phyloP scores from a whole-genome alignment of 2,797 vertebrate genomes.

The Trematomus bernacchii region DNA sequence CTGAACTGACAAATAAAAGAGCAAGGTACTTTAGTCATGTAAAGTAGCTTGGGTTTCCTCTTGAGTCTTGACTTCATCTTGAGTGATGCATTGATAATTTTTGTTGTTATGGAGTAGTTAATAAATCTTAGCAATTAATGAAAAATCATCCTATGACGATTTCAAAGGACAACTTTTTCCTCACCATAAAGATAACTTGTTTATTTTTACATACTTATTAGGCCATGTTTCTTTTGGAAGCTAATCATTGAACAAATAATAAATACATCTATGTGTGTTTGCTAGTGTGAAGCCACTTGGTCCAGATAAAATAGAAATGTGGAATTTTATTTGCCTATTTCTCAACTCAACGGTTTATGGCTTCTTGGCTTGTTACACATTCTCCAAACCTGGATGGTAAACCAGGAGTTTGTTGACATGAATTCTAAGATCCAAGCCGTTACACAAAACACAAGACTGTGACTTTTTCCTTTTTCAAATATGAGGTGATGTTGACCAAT shows the following conservation, averaged over 20 bases:
- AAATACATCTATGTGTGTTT: slow-evolving; percentile 14
- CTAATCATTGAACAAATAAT: slow-evolving; percentile 31
- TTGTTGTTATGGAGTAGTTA: not conserved
- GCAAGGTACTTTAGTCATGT: not conserved
- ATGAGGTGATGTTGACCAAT: not conserved
- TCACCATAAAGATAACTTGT: slow-evolving; percentile 13
- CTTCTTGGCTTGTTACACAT: slow-evolving; percentile 15
- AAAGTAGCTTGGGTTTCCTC: not conserved
- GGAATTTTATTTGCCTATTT: slow-evolving; percentile 20
- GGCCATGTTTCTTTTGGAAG: not conserved
- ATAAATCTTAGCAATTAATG: not conserved
- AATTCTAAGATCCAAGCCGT: not conserved
- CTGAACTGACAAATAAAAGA: not conserved
- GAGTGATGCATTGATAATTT: not conserved
- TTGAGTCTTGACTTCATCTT: not conserved
- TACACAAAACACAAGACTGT: slow-evolving; percentile 1
- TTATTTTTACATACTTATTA: slow-evolving; percentile 28
- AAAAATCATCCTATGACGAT: not conserved
- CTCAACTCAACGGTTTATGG: slow-evolving; percentile 1
- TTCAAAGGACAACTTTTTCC: not conserved
- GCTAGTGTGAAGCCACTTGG: slow-evolving; percentile 9
- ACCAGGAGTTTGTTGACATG: slow-evolving; percentile 21
- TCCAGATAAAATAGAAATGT: slow-evolving; percentile 36
- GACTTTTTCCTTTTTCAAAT: slow-evolving; percentile 6
- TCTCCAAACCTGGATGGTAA: slow-evolving; percentile 11